Evolutionary conservation across 2,888 invertebrate genomes (phyloP), one percentile per base, ranked within the genome.

Genomic region (Drosophila paranaensis): DNA sequence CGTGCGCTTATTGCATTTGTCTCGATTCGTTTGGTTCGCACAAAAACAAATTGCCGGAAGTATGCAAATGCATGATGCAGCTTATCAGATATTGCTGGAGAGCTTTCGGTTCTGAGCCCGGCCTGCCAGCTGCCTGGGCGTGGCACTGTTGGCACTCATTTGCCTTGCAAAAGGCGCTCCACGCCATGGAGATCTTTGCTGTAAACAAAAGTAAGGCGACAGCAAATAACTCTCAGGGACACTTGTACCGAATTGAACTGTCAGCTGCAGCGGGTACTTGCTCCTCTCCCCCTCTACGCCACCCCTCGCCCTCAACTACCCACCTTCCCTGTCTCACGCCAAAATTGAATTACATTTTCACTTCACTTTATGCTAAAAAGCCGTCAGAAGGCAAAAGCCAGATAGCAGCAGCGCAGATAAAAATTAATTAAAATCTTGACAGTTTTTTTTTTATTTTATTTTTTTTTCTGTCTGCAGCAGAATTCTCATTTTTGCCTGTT

Each of bases 11-110:
- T 89, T 86, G 86, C 89, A 89, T 86, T 87, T 87, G 88, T 74
- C 82, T 82, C 89, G 85, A 86, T 88, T 89, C 89, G 89, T 88
- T 89, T 88, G 81, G 77, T 60, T 73, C 85, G 82, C 75, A 78
- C 80, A 82, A 78, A 89, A 87, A 87, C 88, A 88, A 87, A 89
- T 89, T 88, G 86, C 88, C 82, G 86, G 89, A 87, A 87, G 88
- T 87, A 87, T 87, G 86, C 89, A 89, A 87, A 87, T 87, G 89
- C 68, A 85, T 87, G 88, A 89, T 79, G 86, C 76, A 82, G 86
- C 86, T 87, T 87, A 87, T 87, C 86, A 87, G 86, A 89, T 89
- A 89, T 89, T 89, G 86, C 88, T 82, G 77, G 89, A 78, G 75
- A 81, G 87, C 75, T 71, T 63, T 73, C 62, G 71, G 45, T 42